Evolutionary conservation across 2,888 invertebrate genomes (phyloP), one percentile per base, ranked within the genome.

Genomic region (Papilio protenor): DNA sequence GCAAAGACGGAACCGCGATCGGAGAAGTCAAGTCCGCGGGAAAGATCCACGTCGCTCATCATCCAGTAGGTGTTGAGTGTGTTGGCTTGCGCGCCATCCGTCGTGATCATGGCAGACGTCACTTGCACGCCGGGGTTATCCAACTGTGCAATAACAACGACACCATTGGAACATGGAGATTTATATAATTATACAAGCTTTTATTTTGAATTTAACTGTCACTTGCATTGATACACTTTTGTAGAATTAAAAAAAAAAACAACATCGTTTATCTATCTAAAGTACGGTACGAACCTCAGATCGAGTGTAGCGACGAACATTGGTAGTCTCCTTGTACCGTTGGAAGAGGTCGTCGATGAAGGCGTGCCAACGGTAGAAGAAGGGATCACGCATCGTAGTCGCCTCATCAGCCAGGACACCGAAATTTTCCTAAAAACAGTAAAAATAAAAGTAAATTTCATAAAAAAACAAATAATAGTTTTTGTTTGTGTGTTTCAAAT

Each of bases 341-440:
- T 96, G 96, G 95, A 97, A 98, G 49, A 97, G 89, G 80, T 96
- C 95, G 83, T 98, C 97, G 71, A 98, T 95, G 87, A 96, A 97
- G 0, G 96, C 96, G 86, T 98, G 98, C 97, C 97, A 98, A 86
- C 97, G 96, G 93, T 97, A 98, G 94, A 98, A 98, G 80, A 97
- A 94, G 0, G 98, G 98, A 90, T 98, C 98, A 72, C 98, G 95
- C 97, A 98, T 97, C 0, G 98, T 97, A 0, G 97, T 97, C 0
- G 97, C 96, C 5, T 97, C 96, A 85, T 98, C 98, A 0, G 97
- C 97, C 95, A 98, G 97, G 0, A 97, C 96, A 47, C 97, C 96
- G 83, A 97, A 96, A 1, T 96, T 95, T 94, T 98, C 98, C 96
- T 97, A 77, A 52, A 77, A 75, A 47, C 1, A 18, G 14, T 40